Base-by-base conservation (phyloP, 2,888 invertebrate genomes). In the Drosophila hamatofila region DNA sequence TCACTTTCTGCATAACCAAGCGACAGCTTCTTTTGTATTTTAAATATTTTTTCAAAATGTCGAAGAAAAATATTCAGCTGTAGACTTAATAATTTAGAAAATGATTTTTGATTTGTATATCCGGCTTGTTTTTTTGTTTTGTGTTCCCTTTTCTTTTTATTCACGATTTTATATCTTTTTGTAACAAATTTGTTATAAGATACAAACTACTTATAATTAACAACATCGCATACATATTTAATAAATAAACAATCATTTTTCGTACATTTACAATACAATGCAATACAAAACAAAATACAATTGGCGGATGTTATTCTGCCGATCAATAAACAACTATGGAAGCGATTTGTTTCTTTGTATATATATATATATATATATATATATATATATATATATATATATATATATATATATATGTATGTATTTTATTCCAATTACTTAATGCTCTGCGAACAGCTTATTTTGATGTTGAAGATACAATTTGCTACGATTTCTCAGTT, bases 161-260 rank as follows among this genome's bases (percentile, higher is more conserved):
- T 71, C 64, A 72, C 65, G 68, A 56, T 84, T 79, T 75, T 66
- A 65, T 77, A 46, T 27, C 27, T 51, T 67, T 75, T 62, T 62
- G 74, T 87, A 83, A 89, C 89, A 83, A 83, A 89, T 89, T 87
- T 75, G 44, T 63, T 72, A 67, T 57, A 77, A 68, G 61, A 84
- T 89, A 87, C 73, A 81, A 70, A 73, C 88, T 83, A 87, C 83
- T 89, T 89, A 83, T 62, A 87, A 67, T 81, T 83, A 83, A 70
- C 87, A 83, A 89, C 89, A 78, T 81, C 84, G 84, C 83, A 73
- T 69, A 87, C 81, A 72, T 72, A 69, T 79, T 72, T 62, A 79
- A 85, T 85, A 72, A 82, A 84, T 74, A 82, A 85, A 75, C 80
- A 88, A 72, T 84, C 30, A 51, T 60, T 81, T 66, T 42, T 52